These are phyloP conservation scores for Apostichopus californicus DNA, from an alignment of 35 echinoderm and acorn worm species.

Conservation along the genomic window DNA sequence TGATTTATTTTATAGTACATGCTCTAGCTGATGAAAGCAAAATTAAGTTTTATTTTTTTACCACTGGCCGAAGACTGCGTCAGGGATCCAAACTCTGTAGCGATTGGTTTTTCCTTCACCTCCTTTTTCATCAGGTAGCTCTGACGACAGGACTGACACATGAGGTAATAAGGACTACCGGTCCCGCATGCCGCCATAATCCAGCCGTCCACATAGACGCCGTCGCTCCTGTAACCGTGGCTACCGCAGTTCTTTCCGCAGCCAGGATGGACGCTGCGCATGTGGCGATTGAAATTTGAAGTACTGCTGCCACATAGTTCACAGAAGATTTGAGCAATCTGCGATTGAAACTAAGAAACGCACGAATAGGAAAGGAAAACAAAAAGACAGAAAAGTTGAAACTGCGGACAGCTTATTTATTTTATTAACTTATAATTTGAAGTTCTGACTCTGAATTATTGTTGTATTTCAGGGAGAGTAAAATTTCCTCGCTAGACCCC, in stretches of 20 bases:
- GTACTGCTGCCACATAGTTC: constrained; percentile 81
- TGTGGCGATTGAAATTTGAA: constrained; percentile 87
- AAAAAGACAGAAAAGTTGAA: no score
- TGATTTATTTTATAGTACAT: no score
- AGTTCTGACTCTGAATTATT: no score
- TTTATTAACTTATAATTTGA: no score
- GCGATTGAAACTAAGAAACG: constrained; percentile 35
- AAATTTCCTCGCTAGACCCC: no score
- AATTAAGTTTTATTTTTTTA: background rate
- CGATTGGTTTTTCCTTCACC: constrained; percentile 59
- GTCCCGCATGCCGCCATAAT: constrained; percentile 92
- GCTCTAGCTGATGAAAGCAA: no score
- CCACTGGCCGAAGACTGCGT: constrained; percentile 43
- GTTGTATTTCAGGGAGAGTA: no score
- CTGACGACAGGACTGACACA: constrained; percentile 85
- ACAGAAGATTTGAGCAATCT: constrained; percentile 75
- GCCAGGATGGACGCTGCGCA: constrained; percentile 84
- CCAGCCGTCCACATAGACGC: constrained; percentile 92
- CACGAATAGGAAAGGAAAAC: no score
- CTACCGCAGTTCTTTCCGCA: constrained; percentile 88
- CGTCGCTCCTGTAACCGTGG: constrained; percentile 95
- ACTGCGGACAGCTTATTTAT: no score
- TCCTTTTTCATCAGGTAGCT: constrained; percentile 70
- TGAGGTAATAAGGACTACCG: constrained; percentile 91
- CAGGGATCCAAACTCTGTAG: constrained; percentile 62